phyloP scores from a whole-genome alignment of 30 jellyfish, hydroid and myxozoan genomes.

The Hydractinia symbiolongicarpus region DNA sequence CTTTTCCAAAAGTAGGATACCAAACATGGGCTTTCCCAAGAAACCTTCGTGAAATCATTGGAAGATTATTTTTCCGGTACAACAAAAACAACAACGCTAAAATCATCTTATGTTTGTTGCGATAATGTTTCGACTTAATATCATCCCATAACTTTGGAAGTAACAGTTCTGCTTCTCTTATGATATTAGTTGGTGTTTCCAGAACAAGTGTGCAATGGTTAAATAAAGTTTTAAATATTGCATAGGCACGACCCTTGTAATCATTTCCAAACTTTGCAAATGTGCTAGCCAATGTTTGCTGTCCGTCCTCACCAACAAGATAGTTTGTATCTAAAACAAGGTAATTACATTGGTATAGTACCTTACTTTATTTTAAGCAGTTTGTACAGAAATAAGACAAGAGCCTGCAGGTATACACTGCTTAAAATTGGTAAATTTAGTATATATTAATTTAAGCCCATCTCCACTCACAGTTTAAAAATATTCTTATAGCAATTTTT shows the following conservation, averaged over 20 bases:
- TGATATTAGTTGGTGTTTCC: neutral
- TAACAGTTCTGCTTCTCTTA: neutral
- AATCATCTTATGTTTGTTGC: neutral
- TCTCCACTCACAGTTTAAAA: too few species aligned
- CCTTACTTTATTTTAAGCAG: neutral
- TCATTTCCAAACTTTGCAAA: conserved; percentile 5
- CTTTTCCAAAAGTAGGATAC: neutral
- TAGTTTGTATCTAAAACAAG: neutral
- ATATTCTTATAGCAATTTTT: too few species aligned
- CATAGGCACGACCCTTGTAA: conserved; percentile 11
- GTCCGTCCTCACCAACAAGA: neutral
- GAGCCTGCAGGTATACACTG: too few species aligned
- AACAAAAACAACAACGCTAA: neutral
- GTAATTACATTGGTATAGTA: neutral
- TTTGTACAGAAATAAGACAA: too few species aligned
- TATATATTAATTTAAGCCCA: too few species aligned
- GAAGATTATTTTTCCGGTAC: neutral
- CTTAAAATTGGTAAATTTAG: too few species aligned
- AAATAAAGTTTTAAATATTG: neutral
- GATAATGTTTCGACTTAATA: neutral
- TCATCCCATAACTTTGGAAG: conserved; percentile 8
- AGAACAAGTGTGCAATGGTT: neutral
- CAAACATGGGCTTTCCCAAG: neutral
- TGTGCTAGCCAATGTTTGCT: neutral
- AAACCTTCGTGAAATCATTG: neutral